phyloP scores from a whole-genome alignment of 2,113 vertebrate genomes.

The Osmerus eperlanus region DNA sequence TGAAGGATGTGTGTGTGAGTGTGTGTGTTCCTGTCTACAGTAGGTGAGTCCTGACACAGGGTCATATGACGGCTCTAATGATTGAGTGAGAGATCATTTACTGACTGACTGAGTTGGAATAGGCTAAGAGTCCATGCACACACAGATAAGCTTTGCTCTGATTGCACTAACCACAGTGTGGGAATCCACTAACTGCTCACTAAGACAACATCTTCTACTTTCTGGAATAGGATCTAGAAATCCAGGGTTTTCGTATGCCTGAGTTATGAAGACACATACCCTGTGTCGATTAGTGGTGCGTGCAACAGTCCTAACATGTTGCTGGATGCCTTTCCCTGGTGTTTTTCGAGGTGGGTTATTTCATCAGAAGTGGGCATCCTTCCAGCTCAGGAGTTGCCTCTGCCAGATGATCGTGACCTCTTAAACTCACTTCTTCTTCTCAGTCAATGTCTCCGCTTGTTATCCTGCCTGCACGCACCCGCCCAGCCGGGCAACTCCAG shows the following conservation, averaged over 20 bases:
- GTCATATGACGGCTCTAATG: conserved; percentile 32
- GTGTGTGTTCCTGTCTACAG: neutral
- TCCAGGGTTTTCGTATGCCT: neutral
- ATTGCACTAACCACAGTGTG: neutral
- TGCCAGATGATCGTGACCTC: conserved; percentile 30
- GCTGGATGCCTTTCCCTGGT: neutral
- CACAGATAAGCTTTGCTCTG: neutral
- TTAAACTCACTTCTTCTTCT: conserved; percentile 27
- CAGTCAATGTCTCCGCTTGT: conserved; percentile 52
- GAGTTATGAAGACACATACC: neutral
- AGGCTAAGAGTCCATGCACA: neutral
- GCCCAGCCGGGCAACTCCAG: conserved; percentile 49
- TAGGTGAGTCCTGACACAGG: conserved; percentile 14
- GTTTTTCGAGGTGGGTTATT: neutral
- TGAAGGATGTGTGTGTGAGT: conserved; percentile 14
- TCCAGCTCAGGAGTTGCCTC: neutral
- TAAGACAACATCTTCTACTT: neutral
- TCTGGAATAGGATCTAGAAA: neutral
- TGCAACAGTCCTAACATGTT: neutral
- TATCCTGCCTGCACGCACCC: conserved; percentile 49
- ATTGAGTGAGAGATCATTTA: conserved; percentile 32
- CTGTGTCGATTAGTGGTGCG: neutral
- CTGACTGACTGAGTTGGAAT: conserved; percentile 5
- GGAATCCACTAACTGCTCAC: no score
- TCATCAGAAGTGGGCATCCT: neutral